phyloP scores from a whole-genome alignment of 1,140 invertebrate genomes.

The Stegodyphus dumicola region DNA sequence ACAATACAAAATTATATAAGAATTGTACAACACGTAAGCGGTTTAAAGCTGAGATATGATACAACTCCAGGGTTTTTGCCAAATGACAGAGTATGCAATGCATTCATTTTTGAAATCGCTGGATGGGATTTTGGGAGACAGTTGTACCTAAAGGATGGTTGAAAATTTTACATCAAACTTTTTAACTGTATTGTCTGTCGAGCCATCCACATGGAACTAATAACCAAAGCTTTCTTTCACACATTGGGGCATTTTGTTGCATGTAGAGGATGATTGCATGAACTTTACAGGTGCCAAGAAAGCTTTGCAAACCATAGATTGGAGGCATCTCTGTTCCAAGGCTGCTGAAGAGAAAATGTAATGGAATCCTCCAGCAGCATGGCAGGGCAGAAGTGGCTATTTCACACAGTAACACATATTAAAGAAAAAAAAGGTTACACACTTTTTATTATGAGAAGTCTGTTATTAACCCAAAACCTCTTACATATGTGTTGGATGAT shows the following conservation, averaged over 20 bases:
- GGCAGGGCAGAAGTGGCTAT: constrained; percentile 45
- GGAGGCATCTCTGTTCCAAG: constrained; percentile 62
- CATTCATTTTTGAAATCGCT: constrained; percentile 64
- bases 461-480: too few species aligned
- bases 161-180: constrained; percentile 23
- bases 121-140: constrained; percentile 67
- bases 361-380: constrained; percentile 67
- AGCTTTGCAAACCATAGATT: constrained; percentile 63
- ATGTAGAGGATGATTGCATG: constrained; percentile 66
- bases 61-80: constrained; percentile 57
- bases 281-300: constrained; percentile 66
- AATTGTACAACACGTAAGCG: constrained; percentile 21
- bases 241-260: constrained; percentile 11
- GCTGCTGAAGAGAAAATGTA: constrained; percentile 63
- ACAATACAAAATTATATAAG: constrained; percentile 17
- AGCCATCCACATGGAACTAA: constrained; percentile 68
- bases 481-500: constrained; percentile 8
- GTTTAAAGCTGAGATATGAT: not conserved
- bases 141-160: constrained; percentile 62
- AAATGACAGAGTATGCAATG: constrained; percentile 63
- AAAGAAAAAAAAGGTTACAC: not conserved
- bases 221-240: constrained; percentile 34
- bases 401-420: constrained; percentile 4
- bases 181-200: constrained; percentile 64
- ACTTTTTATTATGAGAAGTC: constrained; percentile 35